Evolutionary conservation across 1,140 invertebrate species (phyloP), one percentile per base, ranked within the genome.

Genomic region (Bacillus rossius): DNA sequence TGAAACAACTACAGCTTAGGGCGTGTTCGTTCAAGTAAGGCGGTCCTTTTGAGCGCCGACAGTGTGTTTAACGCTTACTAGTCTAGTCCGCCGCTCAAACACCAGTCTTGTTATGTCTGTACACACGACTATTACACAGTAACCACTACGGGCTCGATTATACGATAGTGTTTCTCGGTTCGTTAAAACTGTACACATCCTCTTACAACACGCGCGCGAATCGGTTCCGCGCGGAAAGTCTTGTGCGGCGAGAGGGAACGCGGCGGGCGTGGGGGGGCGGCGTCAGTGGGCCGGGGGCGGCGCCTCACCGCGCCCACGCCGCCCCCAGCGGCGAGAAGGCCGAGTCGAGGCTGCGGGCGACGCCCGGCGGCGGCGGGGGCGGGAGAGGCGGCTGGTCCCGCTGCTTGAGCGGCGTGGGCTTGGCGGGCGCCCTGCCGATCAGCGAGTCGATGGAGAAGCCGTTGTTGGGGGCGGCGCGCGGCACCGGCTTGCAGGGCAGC

Each of bases 381-480:
- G 4, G 17, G 14, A 13, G 16, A 17, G 25, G 48, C 22, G 3
- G 29, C 37, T 1, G n/a, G 41, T 13, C 29, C 16, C 14, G 53
- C 45, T 23, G 25, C 22, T 19, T 23, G 5, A 8, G 41, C 13
- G 48, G 45, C 22, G 40, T 23, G 22, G 53, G 55, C n/a, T 37
- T 19, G 43, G 19, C 23, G 56, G n/a, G 76, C 40, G 8, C 70
- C 59, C 77, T 78, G 17, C 79, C 79, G 55, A 79, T 79, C 4
- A 80, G 69, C 0, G 79, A 74, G 61, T 79, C 76, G 65, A 77
- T 79, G 62, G 75, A 79, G 63, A 80, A 80, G 57, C 75, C 78
- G 23, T 75, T 23, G 72, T 71, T 54, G 63, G 5, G 22, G 34
- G 25, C 52, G 13, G 69, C 23, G 67, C 68, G 29, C 68, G 78